Evolutionary conservation across 2,888 invertebrate species (phyloP), one percentile per base, ranked within the genome.

Genomic region (Aleiodes alternator): DNA sequence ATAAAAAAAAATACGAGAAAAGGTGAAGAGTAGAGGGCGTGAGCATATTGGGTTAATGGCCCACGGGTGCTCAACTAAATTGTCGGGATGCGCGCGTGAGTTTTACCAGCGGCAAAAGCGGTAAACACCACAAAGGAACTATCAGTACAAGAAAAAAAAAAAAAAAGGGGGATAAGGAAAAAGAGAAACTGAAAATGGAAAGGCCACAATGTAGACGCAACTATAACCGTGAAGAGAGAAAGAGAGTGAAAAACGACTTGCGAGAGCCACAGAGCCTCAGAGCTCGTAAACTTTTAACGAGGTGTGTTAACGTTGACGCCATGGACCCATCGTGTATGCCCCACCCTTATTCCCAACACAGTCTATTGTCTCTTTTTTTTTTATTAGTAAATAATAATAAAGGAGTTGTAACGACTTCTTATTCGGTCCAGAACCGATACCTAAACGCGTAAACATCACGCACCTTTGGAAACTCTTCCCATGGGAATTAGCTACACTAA

Each of bases 221-320:
- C 34, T 31, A 55, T 64, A 73, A 57, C 68, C 43, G 55, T 66
- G 23, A 8, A 73, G 70, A 38, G 53, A 9, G 70, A 61, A 50
- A 14, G 53, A 70, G 48, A 70, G 50, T 31, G 29, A 51, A 66
- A 48, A 51, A 56, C 38, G 68, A 51, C 59, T 51, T 71, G 55
- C 66, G 69, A 56, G 72, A 74, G 72, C 72, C 74, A 70, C 73
- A 59, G 70, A 78, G 74, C 72, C 77, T 68, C 69, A 73, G 38
- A 71, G 72, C 76, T 81, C 81, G 78, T 81, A 79, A 81, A 81
- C 61, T 81, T 81, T 81, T 81, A 81, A 81, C 80, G 80, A 81
- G 79, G 75, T 77, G 76, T 79, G 76, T 74, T 72, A 68, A 72
- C 69, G 57, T 61, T 68, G 59, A 70, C 43, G 56, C 66, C 12